These are phyloP conservation scores for Champsocephalus gunnari DNA, from an alignment of 2,797 vertebrate genomes.

Conservation along the genomic window DNA sequence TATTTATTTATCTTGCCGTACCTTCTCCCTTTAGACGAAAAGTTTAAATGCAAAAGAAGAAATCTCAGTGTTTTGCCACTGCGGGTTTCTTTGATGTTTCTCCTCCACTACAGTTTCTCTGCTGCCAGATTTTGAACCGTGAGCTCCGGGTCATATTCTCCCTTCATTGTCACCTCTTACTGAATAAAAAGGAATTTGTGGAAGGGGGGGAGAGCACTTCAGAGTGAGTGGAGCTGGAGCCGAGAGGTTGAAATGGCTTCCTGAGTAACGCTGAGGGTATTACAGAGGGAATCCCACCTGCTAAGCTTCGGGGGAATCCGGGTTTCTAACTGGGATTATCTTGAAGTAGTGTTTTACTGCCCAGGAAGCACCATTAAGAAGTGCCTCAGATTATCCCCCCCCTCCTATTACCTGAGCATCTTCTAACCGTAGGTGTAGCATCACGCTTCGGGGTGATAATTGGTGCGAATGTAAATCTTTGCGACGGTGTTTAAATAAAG, in stretches of 20 bases:
- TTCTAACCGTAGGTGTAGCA: constrained; percentile 19
- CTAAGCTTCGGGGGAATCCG: constrained; percentile 66
- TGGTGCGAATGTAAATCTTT: constrained; percentile 13
- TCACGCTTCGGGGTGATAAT: constrained; percentile 41
- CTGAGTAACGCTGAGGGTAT: constrained; percentile 55
- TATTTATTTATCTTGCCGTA: background rate
- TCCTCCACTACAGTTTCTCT: constrained; percentile 15
- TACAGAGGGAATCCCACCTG: constrained; percentile 71
- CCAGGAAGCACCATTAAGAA: constrained; percentile 80
- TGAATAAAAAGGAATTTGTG: constrained; percentile 59
- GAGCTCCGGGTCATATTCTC: constrained; percentile 47
- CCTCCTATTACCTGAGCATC: constrained; percentile 40
- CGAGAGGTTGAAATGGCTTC: constrained; percentile 59
- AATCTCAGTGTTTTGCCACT: constrained; percentile 11
- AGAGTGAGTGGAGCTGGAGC: constrained; percentile 47
- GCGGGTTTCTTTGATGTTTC: constrained; percentile 21
- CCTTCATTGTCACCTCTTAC: constrained; percentile 49
- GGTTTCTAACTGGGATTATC: constrained; percentile 79
- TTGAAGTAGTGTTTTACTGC: constrained; percentile 65
- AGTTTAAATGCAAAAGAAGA: background rate
- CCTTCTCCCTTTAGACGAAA: background rate
- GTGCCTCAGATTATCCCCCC: constrained; percentile 56
- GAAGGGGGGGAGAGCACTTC: constrained; percentile 47
- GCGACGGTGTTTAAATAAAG: background rate
- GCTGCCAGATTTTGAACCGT: constrained; percentile 38